A percentile compares a stretch with the other conserved stretches of the same genome.
Conservation (phyloP, 2,797 vertebrate genomes). For the Acipenser oxyrinchus region DNA sequence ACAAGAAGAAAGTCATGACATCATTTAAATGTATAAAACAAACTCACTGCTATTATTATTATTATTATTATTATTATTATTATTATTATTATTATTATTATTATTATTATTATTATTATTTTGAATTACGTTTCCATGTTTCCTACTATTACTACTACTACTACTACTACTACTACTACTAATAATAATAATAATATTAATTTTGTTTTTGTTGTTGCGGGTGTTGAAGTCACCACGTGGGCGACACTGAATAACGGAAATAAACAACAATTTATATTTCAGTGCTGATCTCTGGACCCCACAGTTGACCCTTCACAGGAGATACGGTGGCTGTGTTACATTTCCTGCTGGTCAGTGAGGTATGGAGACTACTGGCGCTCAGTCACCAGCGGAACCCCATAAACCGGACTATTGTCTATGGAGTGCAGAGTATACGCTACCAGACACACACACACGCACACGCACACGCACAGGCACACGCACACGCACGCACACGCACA, state of each 20-base stretch:
- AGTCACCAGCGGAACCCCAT: background rate
- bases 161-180: background rate
- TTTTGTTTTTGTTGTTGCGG: background rate
- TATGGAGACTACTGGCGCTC: background rate
- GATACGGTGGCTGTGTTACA: background rate
- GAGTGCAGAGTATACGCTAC: too few species aligned
- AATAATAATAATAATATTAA: background rate
- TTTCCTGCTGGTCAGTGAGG: conserved; percentile 1
- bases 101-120: background rate
- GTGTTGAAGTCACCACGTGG: too few species aligned
- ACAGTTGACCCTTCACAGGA: background rate
- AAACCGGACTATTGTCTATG: too few species aligned
- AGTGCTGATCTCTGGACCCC: background rate
- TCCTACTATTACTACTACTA: background rate
- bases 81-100: background rate
- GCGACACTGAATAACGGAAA: too few species aligned
- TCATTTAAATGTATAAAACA: conserved; percentile 10
- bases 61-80: background rate
- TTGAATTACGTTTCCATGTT: background rate
- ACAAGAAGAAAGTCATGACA: conserved; percentile 9
- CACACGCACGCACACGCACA: too few species aligned
- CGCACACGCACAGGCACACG: too few species aligned
- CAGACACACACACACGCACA: too few species aligned
- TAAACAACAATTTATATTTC: too few species aligned
- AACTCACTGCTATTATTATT: background rate